These are phyloP conservation scores for Syrista parreyssii DNA, from an alignment of 2,888 invertebrate genomes.

Conservation along the genomic window DNA sequence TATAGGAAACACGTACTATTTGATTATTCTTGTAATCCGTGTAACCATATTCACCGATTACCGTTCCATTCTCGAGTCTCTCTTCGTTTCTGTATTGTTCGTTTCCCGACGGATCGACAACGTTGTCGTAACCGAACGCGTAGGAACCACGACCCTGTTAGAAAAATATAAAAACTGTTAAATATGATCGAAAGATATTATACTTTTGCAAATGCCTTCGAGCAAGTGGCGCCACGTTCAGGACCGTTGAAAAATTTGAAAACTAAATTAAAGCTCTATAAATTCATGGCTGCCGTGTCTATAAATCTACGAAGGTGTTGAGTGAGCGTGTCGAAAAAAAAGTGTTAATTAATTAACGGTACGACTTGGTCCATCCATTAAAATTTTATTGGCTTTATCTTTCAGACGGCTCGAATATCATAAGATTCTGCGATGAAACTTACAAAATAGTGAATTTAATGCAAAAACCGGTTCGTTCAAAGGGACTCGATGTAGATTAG, in stretches of 20 bases:
- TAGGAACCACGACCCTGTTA: constrained; percentile 73
- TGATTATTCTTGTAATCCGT: constrained; percentile 27
- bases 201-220: too few species aligned
- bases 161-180: neutral
- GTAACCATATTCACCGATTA: constrained; percentile 79
- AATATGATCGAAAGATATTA: neutral
- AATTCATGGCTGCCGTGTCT: neutral
- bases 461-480: neutral
- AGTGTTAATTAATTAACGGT: constrained; percentile 3
- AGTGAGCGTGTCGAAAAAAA: neutral
- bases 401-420: neutral
- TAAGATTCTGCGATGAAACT: neutral
- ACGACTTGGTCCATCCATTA: neutral
- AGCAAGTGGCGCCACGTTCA: neutral
- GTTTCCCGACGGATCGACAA: constrained; percentile 75
- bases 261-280: neutral
- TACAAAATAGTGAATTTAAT: neutral
- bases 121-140: constrained; percentile 76
- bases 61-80: constrained; percentile 77
- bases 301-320: neutral
- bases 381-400: neutral
- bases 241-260: neutral
- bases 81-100: constrained; percentile 79
- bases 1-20: constrained; percentile 29
- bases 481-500: neutral